Percentiles rank a stretch among this genome's conserved stretches.
Conservation (phyloP, 2,113 vertebrate species). For the Tychaedon coryphoeus region DNA sequence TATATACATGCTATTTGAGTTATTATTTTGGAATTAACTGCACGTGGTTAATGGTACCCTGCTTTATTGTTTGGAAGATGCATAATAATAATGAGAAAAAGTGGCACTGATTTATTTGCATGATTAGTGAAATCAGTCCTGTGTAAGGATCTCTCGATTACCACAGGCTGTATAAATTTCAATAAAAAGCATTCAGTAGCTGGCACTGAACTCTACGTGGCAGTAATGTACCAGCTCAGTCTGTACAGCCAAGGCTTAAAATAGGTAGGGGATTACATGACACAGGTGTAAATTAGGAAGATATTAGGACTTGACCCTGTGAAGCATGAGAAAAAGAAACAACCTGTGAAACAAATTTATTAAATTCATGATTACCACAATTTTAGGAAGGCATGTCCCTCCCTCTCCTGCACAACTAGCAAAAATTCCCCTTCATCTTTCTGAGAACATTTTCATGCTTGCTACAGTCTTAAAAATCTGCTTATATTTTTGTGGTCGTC, state of each 20-base stretch:
- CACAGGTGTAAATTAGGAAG: conserved; percentile 4
- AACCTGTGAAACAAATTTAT: neutral
- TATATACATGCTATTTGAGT: neutral
- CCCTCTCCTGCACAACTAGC: neutral
- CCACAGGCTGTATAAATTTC: neutral
- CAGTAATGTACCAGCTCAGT: conserved; percentile 8
- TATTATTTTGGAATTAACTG: neutral
- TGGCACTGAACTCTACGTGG: conserved; percentile 39
- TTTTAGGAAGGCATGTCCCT: neutral
- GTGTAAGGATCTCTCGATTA: neutral
- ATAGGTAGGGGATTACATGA: neutral
- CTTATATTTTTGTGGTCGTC: conserved; percentile 23
- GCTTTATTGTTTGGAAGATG: neutral
- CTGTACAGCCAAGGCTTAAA: conserved; percentile 1
- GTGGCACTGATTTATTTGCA: neutral
- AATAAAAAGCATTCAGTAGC: neutral
- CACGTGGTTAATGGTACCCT: neutral
- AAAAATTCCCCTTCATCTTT: neutral
- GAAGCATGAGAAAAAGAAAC: neutral
- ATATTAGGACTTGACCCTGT: neutral
- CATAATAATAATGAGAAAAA: neutral
- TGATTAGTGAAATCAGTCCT: neutral
- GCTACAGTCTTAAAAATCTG: neutral
- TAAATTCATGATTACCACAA: neutral
- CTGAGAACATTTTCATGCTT: neutral